Conservation (phyloP, 2,113 vertebrate genomes). For the Chunga burmeisteri region DNA sequence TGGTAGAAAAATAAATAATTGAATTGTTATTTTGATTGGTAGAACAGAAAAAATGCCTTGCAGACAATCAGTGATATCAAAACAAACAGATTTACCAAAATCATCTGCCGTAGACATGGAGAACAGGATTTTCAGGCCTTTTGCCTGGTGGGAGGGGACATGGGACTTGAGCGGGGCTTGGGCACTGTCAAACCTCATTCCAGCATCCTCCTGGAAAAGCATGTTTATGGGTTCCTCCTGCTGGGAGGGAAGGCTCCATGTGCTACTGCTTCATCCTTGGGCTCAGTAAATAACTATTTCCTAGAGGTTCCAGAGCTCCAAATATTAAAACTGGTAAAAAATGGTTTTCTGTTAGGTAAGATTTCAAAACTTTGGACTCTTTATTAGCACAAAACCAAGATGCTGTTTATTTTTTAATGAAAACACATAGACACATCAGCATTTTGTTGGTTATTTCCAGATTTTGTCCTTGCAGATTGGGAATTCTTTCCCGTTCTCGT, state of each 20-base stretch:
- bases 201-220: background rate
- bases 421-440: background rate
- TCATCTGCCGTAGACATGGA: background rate
- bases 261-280: background rate
- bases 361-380: background rate
- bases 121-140: background rate
- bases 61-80: background rate
- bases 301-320: background rate
- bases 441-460: background rate
- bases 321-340: background rate
- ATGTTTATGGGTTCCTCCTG: background rate
- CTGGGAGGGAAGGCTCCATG: background rate
- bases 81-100: background rate
- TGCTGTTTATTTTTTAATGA: background rate
- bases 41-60: background rate
- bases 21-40: background rate
- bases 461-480: background rate
- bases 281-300: background rate
- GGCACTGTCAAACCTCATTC: background rate
- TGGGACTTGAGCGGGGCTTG: background rate
- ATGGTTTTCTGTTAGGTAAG: background rate
- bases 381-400: background rate
- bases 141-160: background rate
- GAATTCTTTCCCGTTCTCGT: background rate
- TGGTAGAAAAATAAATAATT: background rate